These are phyloP conservation scores for Nemopilema nomurai DNA, from an alignment of 30 jellyfish, hydroid and myxozoan genomes.

Conservation along the genomic window DNA sequence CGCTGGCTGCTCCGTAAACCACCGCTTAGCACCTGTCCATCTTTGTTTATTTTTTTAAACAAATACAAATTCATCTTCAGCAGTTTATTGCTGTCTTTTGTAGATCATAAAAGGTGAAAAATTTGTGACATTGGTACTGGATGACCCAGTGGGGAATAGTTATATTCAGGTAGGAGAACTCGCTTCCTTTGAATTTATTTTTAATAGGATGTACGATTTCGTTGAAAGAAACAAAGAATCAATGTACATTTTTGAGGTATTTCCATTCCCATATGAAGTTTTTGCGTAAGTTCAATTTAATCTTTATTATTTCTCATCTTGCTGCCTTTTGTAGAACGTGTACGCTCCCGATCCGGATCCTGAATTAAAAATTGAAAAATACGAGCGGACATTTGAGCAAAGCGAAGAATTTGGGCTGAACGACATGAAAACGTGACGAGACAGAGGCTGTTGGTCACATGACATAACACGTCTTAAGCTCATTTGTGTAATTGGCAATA, in stretches of 20 bases:
- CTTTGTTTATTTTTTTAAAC: not conserved
- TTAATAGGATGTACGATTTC: no score
- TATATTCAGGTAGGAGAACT: slow-evolving; percentile 70
- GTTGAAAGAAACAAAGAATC: no score
- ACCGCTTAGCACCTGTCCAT: not conserved
- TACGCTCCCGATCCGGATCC: slow-evolving; percentile 99
- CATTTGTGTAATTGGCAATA: no score
- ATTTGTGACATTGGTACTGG: slow-evolving; percentile 74
- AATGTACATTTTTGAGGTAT: no score
- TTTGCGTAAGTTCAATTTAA: no score
- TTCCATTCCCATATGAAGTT: no score
- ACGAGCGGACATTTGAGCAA: slow-evolving; percentile 88
- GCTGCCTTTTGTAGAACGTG: slow-evolving; percentile 66
- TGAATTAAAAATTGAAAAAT: slow-evolving; percentile 64
- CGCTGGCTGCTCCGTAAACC: not conserved
- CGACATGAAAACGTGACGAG: slow-evolving; percentile 64
- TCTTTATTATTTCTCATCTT: not conserved
- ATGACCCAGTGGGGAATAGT: slow-evolving; percentile 95
- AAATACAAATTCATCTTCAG: not conserved
- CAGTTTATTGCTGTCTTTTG: not conserved
- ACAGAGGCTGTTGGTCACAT: no score
- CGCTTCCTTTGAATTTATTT: not conserved
- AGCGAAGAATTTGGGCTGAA: slow-evolving; percentile 87
- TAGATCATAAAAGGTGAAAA: slow-evolving; percentile 78
- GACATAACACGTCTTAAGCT: not conserved